Conservation (phyloP, 2,888 invertebrate genomes). For the Lymantria monacha region DNA sequence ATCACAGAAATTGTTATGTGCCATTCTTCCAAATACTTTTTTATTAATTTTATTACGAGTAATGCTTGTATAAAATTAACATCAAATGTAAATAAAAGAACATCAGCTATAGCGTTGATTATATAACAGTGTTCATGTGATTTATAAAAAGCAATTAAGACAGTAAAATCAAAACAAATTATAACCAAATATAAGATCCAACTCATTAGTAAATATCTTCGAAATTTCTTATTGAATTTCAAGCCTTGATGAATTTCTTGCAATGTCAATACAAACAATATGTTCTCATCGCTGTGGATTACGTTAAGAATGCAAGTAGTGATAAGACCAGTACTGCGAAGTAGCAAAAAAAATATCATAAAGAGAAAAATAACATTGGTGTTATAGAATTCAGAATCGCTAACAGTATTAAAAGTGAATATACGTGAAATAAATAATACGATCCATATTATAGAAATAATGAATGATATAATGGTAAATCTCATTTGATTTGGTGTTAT, state of each 20-base stretch:
- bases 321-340: background rate
- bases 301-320: background rate
- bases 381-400: background rate
- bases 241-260: background rate
- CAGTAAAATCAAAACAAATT: background rate
- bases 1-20: background rate
- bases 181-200: background rate
- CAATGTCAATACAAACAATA: background rate
- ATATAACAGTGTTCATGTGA: background rate
- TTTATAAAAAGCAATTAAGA: background rate
- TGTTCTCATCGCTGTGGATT: background rate
- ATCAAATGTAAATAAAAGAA: slow-evolving; percentile 5
- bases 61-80: slow-evolving; percentile 6
- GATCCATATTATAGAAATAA: background rate
- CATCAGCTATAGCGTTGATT: background rate
- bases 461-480: background rate
- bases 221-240: background rate
- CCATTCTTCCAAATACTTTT: slow-evolving; percentile 3
- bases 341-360: background rate
- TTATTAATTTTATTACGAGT: slow-evolving; percentile 4
- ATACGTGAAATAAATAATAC: background rate
- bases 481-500: background rate
- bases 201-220: background rate
- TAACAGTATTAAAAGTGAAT: background rate
- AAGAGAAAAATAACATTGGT: background rate